phyloP scores from a whole-genome alignment of 2,888 invertebrate genomes.

The Tenthredo scrophulariae region DNA sequence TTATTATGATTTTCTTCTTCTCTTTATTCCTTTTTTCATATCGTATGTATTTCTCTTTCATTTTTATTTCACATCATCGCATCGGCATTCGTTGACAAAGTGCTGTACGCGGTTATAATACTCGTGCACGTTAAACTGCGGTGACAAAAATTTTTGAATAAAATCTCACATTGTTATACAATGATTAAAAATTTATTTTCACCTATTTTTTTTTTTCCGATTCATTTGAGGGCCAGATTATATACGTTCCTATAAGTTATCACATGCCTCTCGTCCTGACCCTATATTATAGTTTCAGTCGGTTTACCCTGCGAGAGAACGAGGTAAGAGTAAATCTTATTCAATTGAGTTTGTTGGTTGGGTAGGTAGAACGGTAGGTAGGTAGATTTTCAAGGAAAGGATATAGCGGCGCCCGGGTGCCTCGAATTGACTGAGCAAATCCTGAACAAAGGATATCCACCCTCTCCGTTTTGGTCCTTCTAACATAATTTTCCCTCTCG shows the following conservation, averaged over 20 bases:
- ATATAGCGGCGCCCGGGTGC: neutral
- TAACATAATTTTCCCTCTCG: neutral
- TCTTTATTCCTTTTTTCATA: neutral
- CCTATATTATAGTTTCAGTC: neutral
- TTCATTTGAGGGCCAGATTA: too few relatives aligned
- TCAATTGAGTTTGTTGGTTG: neutral
- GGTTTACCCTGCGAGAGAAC: neutral
- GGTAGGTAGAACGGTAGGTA: neutral
- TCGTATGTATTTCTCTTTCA: neutral
- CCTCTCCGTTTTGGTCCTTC: neutral
- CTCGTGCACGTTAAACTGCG: too few relatives aligned
- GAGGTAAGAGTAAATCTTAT: neutral
- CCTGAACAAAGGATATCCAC: conserved; percentile 33
- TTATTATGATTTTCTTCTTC: too few relatives aligned
- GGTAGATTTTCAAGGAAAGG: conserved; percentile 13
- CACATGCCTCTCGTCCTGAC: neutral
- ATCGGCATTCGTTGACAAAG: too few relatives aligned
- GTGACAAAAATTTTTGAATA: too few relatives aligned
- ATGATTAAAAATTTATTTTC: too few relatives aligned
- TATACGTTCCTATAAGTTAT: too few relatives aligned
- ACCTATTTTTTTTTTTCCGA: too few relatives aligned
- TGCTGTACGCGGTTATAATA: too few relatives aligned
- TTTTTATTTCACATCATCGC: neutral
- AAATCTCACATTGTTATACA: too few relatives aligned
- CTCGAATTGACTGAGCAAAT: conserved; percentile 38